Percentiles rank a stretch among this genome's conserved stretches.
These are phyloP conservation scores for Cosmia pyralina DNA, from an alignment of 2,888 invertebrate species.

Conservation along the genomic window DNA sequence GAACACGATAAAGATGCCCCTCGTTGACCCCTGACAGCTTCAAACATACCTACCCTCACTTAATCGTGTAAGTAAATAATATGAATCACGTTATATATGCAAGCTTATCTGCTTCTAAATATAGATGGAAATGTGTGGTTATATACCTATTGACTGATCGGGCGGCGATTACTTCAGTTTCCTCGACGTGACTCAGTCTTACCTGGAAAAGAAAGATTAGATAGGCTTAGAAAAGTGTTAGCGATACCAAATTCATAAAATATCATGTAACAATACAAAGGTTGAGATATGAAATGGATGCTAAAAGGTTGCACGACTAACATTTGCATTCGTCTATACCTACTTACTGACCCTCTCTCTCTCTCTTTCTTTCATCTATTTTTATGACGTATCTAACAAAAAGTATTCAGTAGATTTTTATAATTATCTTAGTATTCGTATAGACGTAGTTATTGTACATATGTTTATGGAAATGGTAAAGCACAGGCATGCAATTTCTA, in stretches of 20 bases:
- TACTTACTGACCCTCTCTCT: no score
- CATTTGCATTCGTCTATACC: background rate
- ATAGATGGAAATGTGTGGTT: constrained; percentile 17
- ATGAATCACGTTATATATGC: constrained; percentile 37
- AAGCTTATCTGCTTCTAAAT: constrained; percentile 46
- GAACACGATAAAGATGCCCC: constrained; percentile 31
- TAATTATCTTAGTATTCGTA: no score
- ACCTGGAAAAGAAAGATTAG: constrained; percentile 45
- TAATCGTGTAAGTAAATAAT: constrained; percentile 43
- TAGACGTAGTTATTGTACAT: background rate
- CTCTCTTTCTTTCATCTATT: no score
- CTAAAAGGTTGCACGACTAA: background rate
- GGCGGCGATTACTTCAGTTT: background rate
- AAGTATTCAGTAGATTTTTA: no score
- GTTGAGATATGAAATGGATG: background rate
- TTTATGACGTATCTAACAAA: no score
- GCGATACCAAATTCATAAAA: background rate
- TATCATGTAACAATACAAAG: background rate
- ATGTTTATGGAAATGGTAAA: background rate
- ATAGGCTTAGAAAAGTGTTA: background rate
- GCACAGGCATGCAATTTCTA: background rate
- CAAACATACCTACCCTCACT: constrained; percentile 3
- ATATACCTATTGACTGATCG: constrained; percentile 23
- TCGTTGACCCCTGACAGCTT: constrained; percentile 29
- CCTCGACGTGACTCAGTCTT: constrained; percentile 32